phyloP scores from a whole-genome alignment of 1,140 invertebrate species.

The Pantala flavescens region DNA sequence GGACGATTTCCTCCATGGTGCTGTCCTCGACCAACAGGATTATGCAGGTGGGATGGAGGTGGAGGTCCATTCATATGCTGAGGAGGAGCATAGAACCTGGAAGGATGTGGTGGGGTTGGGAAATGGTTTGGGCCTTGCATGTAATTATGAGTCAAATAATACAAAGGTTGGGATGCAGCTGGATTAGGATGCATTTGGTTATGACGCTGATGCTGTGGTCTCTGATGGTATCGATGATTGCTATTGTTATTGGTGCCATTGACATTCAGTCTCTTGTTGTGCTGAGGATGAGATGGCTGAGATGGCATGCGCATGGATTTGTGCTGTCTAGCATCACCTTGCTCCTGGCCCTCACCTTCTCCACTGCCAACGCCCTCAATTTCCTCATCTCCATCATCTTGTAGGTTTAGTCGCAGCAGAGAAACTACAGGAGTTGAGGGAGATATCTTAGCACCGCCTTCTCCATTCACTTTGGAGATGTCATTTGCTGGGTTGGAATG shows the following conservation, averaged over 20 bases:
- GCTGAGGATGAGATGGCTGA: background rate
- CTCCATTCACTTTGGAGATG: background rate
- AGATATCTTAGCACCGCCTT: background rate
- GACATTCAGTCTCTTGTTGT: background rate
- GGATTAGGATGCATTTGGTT: background rate
- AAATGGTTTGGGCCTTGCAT: slow-evolving; percentile 2
- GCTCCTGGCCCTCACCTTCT: background rate
- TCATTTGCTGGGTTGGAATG: background rate
- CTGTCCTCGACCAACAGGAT: background rate
- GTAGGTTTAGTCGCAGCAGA: background rate
- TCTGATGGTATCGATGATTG: background rate
- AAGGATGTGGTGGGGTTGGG: background rate
- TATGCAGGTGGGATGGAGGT: background rate
- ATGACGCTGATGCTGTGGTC: background rate
- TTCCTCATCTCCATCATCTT: background rate
- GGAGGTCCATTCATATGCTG: background rate
- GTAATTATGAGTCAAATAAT: background rate
- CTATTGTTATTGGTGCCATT: background rate
- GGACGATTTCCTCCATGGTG: background rate
- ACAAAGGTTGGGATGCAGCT: background rate
- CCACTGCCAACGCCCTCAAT: background rate
- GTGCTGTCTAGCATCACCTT: background rate
- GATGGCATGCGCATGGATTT: background rate
- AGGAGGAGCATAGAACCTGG: background rate
- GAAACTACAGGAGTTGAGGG: background rate